These are phyloP conservation scores for Andrena dorsata DNA, from an alignment of 2,888 invertebrate species.

Conservation along the genomic window DNA sequence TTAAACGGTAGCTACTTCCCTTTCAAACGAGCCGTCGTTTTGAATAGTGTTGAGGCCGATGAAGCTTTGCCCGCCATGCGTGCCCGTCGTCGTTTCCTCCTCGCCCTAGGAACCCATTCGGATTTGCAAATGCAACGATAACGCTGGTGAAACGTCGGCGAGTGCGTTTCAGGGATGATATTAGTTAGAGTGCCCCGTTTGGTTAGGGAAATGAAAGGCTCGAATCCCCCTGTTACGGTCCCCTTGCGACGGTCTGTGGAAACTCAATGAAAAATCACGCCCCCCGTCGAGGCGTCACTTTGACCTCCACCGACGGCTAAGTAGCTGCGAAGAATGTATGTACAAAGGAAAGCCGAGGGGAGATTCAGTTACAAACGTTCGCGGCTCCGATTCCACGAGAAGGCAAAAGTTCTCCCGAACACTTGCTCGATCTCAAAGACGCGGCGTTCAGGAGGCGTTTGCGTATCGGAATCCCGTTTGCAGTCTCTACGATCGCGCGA, in stretches of 20 bases:
- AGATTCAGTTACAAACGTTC: neutral
- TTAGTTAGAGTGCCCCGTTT: neutral
- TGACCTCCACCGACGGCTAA: neutral
- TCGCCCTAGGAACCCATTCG: neutral
- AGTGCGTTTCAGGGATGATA: neutral
- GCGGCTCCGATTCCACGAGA: neutral
- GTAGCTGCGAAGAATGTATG: neutral
- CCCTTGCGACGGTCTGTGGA: no score
- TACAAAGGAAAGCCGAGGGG: neutral
- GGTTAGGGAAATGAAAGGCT: no score
- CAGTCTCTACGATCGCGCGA: neutral
- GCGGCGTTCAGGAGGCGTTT: neutral
- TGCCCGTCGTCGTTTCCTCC: neutral
- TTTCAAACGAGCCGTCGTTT: neutral
- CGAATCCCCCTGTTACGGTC: no score
- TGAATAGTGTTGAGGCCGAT: neutral
- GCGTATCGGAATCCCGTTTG: constrained; percentile 13
- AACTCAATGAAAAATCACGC: no score
- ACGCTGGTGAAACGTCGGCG: neutral
- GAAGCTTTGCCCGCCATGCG: neutral
- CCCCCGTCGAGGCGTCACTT: no score
- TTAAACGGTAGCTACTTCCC: constrained; percentile 26
- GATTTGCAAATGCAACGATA: neutral
- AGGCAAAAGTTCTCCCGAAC: neutral
- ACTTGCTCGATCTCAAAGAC: neutral